phyloP scores from a whole-genome alignment of 2,888 invertebrate genomes.

The Tanytarsus gracilentus region DNA sequence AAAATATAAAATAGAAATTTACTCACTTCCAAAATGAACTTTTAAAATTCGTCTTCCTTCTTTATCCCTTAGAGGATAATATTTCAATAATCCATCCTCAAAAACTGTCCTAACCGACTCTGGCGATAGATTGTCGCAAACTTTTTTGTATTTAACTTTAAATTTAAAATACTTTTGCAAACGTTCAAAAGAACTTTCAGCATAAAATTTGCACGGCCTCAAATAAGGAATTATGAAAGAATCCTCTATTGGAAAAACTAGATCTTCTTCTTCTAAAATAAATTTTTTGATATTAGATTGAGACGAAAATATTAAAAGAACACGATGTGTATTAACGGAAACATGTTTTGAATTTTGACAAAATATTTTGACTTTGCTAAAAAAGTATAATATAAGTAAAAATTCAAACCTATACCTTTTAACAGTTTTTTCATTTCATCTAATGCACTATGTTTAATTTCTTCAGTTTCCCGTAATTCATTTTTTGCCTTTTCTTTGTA shows the following conservation, averaged over 20 bases:
- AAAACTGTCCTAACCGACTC: slow-evolving; percentile 52
- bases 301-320: too few relatives aligned
- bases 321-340: too few relatives aligned
- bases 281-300: too few relatives aligned
- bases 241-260: slow-evolving; percentile 54
- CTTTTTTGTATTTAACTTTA: slow-evolving; percentile 51
- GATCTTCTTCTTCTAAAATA: slow-evolving; percentile 53
- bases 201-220: slow-evolving; percentile 78
- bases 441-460: background rate
- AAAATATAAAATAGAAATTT: too few relatives aligned
- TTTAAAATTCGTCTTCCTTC: slow-evolving; percentile 60
- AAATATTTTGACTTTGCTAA: too few relatives aligned
- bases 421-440: background rate
- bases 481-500: background rate
- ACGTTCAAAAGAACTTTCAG: slow-evolving; percentile 62
- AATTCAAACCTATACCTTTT: background rate
- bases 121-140: slow-evolving; percentile 55
- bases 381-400: too few relatives aligned
- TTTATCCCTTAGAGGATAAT: slow-evolving; percentile 59
- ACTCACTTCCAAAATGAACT: slow-evolving; percentile 61
- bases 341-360: too few relatives aligned
- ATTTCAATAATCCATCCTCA: slow-evolving; percentile 54
- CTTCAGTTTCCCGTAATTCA: background rate
- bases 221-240: slow-evolving; percentile 68
- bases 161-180: slow-evolving; percentile 56